These are phyloP conservation scores for Cavia aperea DNA, from an alignment of 2,113 vertebrate species.

Conservation along the genomic window DNA sequence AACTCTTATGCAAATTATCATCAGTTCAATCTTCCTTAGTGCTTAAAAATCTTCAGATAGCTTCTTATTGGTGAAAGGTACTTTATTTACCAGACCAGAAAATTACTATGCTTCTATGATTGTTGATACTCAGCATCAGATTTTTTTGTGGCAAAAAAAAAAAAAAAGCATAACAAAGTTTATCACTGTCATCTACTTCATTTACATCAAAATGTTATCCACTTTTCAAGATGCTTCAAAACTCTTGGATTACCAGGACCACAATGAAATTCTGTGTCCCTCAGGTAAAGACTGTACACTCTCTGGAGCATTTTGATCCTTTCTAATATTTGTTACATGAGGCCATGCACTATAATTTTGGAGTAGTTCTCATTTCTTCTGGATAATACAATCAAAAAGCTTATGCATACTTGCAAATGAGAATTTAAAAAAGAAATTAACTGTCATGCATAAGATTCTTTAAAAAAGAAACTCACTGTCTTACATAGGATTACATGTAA, in stretches of 20 bases:
- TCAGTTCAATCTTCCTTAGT: not conserved
- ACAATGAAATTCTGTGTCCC: not conserved
- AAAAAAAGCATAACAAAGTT: not conserved
- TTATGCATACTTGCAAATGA: not conserved
- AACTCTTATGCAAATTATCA: not conserved
- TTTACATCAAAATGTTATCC: not conserved
- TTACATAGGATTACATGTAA: not conserved
- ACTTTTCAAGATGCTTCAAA: not conserved
- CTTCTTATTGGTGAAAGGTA: not conserved
- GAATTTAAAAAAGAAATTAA: not conserved
- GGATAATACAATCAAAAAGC: not conserved
- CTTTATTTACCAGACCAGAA: not conserved
- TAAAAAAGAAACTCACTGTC: not conserved
- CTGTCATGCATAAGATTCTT: not conserved
- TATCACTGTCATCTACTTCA: not conserved
- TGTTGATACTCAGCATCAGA: not conserved
- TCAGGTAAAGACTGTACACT: not conserved
- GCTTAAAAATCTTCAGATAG: not conserved
- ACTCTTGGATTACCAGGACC: not conserved
- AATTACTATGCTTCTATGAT: not conserved
- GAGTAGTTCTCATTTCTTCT: not conserved
- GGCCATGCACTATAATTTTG: not conserved
- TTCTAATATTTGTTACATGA: not conserved
- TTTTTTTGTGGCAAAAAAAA: not conserved
- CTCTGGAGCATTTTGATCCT: not conserved